These are phyloP conservation scores for Petromus typicus DNA, from an alignment of 2,113 vertebrate genomes.

Conservation along the genomic window DNA sequence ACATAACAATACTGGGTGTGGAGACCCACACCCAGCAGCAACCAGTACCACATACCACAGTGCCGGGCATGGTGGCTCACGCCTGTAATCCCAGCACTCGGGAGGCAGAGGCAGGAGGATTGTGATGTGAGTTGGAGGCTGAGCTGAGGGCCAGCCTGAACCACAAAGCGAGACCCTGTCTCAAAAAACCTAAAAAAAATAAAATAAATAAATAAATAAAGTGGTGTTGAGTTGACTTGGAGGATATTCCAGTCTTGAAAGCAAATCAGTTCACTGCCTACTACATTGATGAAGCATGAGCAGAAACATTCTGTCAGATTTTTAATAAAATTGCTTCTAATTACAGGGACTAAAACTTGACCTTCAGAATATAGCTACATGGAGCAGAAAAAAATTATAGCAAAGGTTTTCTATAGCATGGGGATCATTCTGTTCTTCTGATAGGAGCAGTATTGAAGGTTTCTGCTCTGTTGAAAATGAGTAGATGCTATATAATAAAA, in stretches of 20 bases:
- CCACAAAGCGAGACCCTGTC: no score
- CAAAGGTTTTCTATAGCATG: not conserved
- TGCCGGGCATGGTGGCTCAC: no score
- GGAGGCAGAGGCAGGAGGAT: no score
- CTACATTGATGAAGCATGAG: not conserved
- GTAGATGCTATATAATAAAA: not conserved
- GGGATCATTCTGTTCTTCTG: not conserved
- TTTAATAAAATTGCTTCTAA: conserved; percentile 29
- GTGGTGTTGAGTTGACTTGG: not conserved
- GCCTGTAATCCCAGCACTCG: no score
- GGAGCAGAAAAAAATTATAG: not conserved
- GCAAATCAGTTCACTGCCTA: conserved; percentile 21
- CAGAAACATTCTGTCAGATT: not conserved
- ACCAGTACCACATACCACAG: no score
- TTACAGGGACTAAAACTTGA: not conserved
- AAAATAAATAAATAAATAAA: no score
- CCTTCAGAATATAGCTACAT: not conserved
- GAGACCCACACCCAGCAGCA: no score
- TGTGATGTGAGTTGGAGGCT: no score
- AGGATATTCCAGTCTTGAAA: conserved; percentile 50
- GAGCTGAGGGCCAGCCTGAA: no score
- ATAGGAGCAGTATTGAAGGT: not conserved
- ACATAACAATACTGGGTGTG: no score
- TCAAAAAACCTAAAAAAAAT: no score
- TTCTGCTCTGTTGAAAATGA: conserved; percentile 2